Conservation (phyloP, 2,797 vertebrate species). For the Enteromius anoplus region DNA sequence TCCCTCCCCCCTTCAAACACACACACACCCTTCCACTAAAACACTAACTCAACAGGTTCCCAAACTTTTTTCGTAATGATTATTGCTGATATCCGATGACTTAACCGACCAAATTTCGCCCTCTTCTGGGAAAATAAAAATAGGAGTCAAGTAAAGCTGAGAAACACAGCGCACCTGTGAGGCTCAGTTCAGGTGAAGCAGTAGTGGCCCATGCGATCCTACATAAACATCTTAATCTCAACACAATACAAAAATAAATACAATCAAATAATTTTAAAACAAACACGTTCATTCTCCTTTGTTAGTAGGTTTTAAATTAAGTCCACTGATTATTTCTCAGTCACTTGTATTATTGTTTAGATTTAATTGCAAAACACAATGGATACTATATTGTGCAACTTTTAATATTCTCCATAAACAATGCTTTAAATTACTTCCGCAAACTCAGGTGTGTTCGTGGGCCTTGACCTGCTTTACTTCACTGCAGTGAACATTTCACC, state of each 20-base stretch:
- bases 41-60: constrained; percentile 79
- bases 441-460: constrained; percentile 49
- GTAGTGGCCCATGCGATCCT: neutral
- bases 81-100: neutral
- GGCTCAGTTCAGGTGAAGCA: neutral
- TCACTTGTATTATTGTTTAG: neutral
- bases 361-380: neutral
- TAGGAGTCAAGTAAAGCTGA: neutral
- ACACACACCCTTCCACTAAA: constrained; percentile 57
- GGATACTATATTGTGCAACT: neutral
- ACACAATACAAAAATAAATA: no score
- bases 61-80: constrained; percentile 30
- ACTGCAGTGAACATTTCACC: neutral
- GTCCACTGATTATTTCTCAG: neutral
- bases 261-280: neutral
- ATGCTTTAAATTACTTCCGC: constrained; percentile 40
- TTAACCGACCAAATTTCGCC: constrained; percentile 23
- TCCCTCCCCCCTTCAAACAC: constrained; percentile 73
- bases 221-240: neutral
- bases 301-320: no score
- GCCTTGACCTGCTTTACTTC: constrained; percentile 40
- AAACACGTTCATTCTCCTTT: no score
- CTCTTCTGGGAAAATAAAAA: neutral
- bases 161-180: constrained; percentile 15
- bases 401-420: neutral